These are phyloP conservation scores for Tenualosa thibaudeaui DNA, from an alignment of 2,797 vertebrate genomes.

Conservation along the genomic window DNA sequence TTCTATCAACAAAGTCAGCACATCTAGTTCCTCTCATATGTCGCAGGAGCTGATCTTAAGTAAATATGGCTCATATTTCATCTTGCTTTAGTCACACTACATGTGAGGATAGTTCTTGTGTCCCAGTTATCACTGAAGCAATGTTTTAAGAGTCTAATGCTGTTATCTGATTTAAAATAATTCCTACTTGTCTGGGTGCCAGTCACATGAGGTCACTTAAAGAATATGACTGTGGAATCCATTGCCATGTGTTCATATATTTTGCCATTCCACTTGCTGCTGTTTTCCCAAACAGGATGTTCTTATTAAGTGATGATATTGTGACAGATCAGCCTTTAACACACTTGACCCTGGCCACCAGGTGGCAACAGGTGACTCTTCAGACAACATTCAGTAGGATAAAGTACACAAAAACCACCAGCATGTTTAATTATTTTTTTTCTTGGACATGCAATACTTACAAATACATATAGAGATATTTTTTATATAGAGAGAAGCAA, in stretches of 20 bases:
- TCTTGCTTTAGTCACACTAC: background rate
- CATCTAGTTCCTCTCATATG: background rate
- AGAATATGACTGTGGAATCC: background rate
- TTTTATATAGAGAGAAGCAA: no score
- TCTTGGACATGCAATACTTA: background rate
- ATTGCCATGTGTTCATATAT: background rate
- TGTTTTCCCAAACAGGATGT: background rate
- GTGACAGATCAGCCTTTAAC: background rate
- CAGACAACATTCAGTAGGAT: background rate
- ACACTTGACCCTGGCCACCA: background rate
- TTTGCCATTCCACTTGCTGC: background rate
- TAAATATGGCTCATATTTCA: background rate
- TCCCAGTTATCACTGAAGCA: background rate
- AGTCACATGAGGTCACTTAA: background rate
- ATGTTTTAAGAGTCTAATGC: background rate
- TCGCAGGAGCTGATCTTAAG: background rate
- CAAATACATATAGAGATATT: background rate
- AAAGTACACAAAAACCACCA: background rate
- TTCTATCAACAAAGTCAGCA: constrained; percentile 18
- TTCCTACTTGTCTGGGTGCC: background rate
- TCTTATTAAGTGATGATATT: background rate
- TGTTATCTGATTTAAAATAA: background rate
- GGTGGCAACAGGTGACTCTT: background rate
- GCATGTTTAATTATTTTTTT: background rate
- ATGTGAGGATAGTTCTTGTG: background rate